Evolutionary conservation across 2,113 vertebrate genomes (phyloP).

Genomic region (Vombatus ursinus): DNA sequence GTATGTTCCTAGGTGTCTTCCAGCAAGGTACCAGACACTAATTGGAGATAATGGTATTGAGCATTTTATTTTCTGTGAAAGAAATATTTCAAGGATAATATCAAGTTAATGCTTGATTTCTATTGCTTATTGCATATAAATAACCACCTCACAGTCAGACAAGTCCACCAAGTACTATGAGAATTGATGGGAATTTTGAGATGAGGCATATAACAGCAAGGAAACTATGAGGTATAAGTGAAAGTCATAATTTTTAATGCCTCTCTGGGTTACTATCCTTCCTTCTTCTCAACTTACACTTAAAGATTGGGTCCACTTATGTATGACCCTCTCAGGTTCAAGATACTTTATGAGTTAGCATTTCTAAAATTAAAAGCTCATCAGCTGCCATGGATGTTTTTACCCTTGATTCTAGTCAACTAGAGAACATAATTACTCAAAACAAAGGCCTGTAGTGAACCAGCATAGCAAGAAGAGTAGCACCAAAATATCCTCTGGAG

Average conservation of each 20-base stretch:
- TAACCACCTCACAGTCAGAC: not conserved
- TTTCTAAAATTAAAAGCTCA: not conserved
- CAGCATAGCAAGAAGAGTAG: not conserved
- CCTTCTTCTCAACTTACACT: not conserved
- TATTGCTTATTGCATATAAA: not conserved
- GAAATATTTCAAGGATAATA: not conserved
- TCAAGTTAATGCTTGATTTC: not conserved
- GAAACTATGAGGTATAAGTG: not conserved
- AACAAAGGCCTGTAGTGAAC: not conserved
- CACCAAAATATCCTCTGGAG: not conserved
- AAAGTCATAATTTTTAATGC: not conserved
- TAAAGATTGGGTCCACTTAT: not conserved
- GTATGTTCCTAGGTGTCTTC: not conserved
- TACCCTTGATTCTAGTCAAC: not conserved
- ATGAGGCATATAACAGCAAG: not conserved
- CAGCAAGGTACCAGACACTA: not conserved
- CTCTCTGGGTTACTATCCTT: not conserved
- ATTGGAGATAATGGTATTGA: not conserved
- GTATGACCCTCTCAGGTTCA: not conserved
- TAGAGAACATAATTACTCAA: not conserved
- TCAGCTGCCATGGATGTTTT: not conserved
- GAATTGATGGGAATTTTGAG: not conserved
- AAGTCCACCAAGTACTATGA: not conserved
- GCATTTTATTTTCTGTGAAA: not conserved
- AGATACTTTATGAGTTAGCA: not conserved